phyloP scores from a whole-genome alignment of 2,888 invertebrate genomes.

The Galeopsomyia nigrocyanea region DNA sequence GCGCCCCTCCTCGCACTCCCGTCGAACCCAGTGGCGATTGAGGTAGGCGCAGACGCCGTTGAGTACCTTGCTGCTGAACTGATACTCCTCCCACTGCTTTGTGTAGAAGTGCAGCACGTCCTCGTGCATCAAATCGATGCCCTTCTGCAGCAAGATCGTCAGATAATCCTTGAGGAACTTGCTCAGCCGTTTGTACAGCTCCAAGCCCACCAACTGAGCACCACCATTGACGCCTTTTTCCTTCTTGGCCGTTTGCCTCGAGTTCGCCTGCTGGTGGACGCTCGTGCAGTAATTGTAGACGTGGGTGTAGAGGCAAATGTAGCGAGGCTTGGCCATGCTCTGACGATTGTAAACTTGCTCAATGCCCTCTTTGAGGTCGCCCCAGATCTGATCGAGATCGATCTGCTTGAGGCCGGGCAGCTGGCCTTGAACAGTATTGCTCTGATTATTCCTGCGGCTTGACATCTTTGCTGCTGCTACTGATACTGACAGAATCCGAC shows the following conservation, averaged over 20 bases:
- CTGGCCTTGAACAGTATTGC: conserved; percentile 65
- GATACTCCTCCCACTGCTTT: conserved; percentile 97
- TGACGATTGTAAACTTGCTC: conserved; percentile 93
- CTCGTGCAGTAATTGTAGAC: conserved; percentile 99
- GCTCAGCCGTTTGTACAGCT: conserved; percentile 93
- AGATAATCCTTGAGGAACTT: conserved; percentile 93
- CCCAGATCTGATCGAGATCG: conserved; percentile 95
- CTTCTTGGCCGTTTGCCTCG: conserved; percentile 67
- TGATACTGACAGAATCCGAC: too few species aligned
- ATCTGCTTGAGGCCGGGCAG: conserved; percentile 79
- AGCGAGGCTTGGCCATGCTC: conserved; percentile 87
- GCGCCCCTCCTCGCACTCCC: conserved; percentile 98
- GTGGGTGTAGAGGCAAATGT: conserved; percentile 96
- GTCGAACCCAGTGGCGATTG: conserved; percentile 98
- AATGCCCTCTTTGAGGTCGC: conserved; percentile 92
- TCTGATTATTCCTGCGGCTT: conserved; percentile 64
- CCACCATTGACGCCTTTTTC: conserved; percentile 76
- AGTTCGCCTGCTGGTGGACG: conserved; percentile 79
- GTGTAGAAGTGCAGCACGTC: conserved; percentile 97
- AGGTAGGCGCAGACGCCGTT: conserved; percentile 98
- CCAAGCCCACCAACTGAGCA: conserved; percentile 96
- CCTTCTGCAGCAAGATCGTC: conserved; percentile 79
- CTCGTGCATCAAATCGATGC: conserved; percentile 93
- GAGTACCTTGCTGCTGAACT: conserved; percentile 96
- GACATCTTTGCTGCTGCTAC: conserved; percentile 56